phyloP scores from a whole-genome alignment of 2,888 invertebrate genomes.

The Clitarchus hookeri region DNA sequence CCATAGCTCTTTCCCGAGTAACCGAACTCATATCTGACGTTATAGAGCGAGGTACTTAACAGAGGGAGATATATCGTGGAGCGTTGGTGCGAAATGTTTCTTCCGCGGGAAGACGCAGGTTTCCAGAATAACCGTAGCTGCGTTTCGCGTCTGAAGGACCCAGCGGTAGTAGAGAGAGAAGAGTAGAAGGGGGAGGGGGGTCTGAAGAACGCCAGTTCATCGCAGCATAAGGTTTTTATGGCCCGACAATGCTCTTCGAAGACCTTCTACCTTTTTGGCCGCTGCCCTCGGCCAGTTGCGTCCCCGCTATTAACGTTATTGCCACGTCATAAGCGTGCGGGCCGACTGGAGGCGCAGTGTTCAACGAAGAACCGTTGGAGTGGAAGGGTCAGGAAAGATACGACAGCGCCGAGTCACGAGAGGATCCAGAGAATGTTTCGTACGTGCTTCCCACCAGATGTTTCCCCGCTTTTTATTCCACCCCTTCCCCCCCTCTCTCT shows the following conservation, averaged over 20 bases:
- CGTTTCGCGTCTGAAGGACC: too few relatives aligned
- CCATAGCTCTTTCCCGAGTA: too few relatives aligned
- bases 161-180: too few relatives aligned
- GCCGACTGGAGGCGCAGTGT: not conserved
- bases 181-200: too few relatives aligned
- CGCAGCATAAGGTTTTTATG: not conserved
- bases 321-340: not conserved
- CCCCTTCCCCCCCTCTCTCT: not conserved
- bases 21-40: too few relatives aligned
- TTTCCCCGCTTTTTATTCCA: not conserved
- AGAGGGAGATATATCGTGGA: too few relatives aligned
- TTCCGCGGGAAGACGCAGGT: too few relatives aligned
- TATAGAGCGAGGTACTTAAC: too few relatives aligned
- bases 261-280: not conserved
- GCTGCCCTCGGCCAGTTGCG: not conserved
- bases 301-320: not conserved
- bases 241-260: not conserved
- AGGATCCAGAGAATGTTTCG: not conserved
- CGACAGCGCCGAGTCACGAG: too few relatives aligned
- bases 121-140: too few relatives aligned
- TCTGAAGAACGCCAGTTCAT: not conserved
- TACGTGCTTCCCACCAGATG: slow-evolving; percentile 23
- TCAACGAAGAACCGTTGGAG: not conserved
- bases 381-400: too few relatives aligned
- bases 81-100: too few relatives aligned